These are phyloP conservation scores for Cataglyphis rosenhaueri DNA, from an alignment of 2,888 invertebrate species.

Conservation along the genomic window DNA sequence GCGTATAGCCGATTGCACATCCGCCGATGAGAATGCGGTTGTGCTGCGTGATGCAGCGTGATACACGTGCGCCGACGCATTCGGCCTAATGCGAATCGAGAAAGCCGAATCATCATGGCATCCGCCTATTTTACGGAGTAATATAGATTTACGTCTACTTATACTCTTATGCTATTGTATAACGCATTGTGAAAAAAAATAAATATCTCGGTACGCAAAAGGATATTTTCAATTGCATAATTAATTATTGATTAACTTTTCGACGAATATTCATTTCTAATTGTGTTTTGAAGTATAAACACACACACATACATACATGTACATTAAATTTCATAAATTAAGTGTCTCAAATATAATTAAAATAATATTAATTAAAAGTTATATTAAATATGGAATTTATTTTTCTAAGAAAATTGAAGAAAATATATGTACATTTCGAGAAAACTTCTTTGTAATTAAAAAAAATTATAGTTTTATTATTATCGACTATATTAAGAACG, in stretches of 20 bases:
- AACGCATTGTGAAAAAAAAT: background rate
- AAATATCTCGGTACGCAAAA: background rate
- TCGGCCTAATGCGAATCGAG: constrained; percentile 34
- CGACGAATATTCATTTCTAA: background rate
- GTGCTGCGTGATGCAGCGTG: constrained; percentile 61
- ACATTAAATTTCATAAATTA: background rate
- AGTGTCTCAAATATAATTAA: background rate
- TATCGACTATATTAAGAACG: background rate
- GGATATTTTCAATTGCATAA: background rate
- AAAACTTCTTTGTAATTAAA: background rate
- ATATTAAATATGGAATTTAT: background rate
- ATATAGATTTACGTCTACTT: constrained; percentile 30
- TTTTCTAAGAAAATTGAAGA: background rate
- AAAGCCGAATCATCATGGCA: constrained; percentile 41
- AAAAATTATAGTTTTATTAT: background rate
- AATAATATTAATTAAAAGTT: constrained; percentile 7
- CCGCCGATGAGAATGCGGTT: constrained; percentile 55
- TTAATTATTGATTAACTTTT: background rate
- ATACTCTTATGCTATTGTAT: constrained; percentile 15
- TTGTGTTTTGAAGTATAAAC: background rate
- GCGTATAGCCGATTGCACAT: constrained; percentile 54
- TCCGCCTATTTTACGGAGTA: constrained; percentile 43
- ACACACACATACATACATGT: background rate
- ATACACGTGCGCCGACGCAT: constrained; percentile 54
- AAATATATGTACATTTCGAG: background rate